These are phyloP conservation scores for Drosophila nigromelanica DNA, from an alignment of 1,140 invertebrate genomes.

Conservation along the genomic window DNA sequence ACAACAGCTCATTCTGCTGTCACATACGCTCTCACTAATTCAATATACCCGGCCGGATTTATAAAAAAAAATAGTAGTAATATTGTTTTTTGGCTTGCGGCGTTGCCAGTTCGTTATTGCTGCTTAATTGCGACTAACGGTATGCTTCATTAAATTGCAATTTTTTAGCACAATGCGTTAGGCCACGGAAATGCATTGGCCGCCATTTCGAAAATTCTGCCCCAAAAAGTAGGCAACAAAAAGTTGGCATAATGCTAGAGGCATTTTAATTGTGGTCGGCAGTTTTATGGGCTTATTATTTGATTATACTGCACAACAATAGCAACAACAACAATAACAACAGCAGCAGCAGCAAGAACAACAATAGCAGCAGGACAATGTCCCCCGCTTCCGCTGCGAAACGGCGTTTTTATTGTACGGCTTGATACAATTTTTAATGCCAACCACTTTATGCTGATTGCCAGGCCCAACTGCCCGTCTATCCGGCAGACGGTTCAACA, in stretches of 20 bases:
- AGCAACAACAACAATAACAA: conserved; percentile 2
- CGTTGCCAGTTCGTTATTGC: conserved; percentile 48
- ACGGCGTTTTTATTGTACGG: conserved; percentile 71
- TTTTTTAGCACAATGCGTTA: conserved; percentile 53
- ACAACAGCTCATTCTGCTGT: background rate
- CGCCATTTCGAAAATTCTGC: conserved; percentile 14
- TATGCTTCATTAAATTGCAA: conserved; percentile 77
- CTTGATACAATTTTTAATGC: conserved; percentile 77
- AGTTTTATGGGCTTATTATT: conserved; percentile 79
- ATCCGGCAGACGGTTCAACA: conserved; percentile 46
- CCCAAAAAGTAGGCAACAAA: conserved; percentile 58
- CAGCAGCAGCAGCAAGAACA: conserved; percentile 6
- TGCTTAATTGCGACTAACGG: conserved; percentile 69
- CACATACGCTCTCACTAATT: background rate
- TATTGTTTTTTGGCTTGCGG: conserved; percentile 28
- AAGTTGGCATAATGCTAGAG: conserved; percentile 47
- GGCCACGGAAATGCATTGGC: conserved; percentile 65
- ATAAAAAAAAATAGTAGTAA: conserved; percentile 5
- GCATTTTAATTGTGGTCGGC: conserved; percentile 73
- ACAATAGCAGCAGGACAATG: conserved; percentile 5
- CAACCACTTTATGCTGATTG: conserved; percentile 80
- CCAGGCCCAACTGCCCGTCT: conserved; percentile 39
- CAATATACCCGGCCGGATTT: background rate
- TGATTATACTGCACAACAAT: conserved; percentile 49
- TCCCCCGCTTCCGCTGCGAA: conserved; percentile 59